Conservation (phyloP, 2,888 invertebrate genomes). For the Erebia ligea region DNA sequence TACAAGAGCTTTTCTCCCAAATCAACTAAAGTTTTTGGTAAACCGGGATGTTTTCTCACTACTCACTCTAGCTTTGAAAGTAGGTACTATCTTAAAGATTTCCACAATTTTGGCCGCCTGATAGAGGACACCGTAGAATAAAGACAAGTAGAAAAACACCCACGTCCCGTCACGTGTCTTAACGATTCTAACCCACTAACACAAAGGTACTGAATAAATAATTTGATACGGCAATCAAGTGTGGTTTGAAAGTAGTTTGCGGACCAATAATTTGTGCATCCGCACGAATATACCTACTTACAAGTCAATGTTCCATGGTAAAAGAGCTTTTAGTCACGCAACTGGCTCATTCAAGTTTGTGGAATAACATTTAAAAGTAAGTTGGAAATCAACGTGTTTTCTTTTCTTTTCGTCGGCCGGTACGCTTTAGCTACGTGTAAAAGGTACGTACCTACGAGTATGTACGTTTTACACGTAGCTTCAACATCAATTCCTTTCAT, state of each 20-base stretch:
- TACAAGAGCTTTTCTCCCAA: no score
- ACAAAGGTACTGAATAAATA: conserved; percentile 25
- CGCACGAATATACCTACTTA: conserved; percentile 16
- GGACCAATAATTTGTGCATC: conserved; percentile 34
- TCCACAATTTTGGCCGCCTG: not conserved
- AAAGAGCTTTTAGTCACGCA: conserved; percentile 31
- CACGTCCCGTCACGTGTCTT: conserved; percentile 21
- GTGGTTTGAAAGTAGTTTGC: conserved; percentile 35
- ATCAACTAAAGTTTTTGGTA: no score
- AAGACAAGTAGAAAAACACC: conserved; percentile 30
- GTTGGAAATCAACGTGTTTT: not conserved
- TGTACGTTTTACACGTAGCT: no score
- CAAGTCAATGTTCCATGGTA: conserved; percentile 28
- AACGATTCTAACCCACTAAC: conserved; percentile 17
- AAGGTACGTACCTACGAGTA: no score
- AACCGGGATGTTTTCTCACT: no score
- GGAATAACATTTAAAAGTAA: not conserved
- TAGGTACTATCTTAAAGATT: no score
- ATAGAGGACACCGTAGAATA: conserved; percentile 4
- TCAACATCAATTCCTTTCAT: no score
- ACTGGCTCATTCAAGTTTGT: conserved; percentile 21
- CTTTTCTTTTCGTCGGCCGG: no score
- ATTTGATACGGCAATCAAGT: conserved; percentile 33
- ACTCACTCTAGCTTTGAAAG: no score
- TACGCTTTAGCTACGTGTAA: no score